These are phyloP conservation scores for Larimichthys crocea DNA, from an alignment of 2,113 vertebrate genomes.

Conservation along the genomic window DNA sequence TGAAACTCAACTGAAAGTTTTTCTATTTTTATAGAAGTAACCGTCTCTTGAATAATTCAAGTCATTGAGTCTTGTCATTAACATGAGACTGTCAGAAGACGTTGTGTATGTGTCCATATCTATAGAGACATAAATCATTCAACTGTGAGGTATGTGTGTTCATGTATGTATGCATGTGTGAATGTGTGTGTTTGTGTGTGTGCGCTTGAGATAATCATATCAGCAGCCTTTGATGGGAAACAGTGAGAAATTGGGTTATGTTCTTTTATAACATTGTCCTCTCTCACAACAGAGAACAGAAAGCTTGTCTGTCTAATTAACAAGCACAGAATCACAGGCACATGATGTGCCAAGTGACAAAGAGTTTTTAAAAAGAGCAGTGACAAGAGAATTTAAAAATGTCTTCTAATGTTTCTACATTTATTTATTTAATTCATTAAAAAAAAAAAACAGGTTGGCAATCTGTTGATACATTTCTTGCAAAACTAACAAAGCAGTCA, in stretches of 20 bases:
- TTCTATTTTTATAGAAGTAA: background rate
- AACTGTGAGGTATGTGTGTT: background rate
- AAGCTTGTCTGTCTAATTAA: constrained; percentile 66
- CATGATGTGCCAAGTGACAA: constrained; percentile 33
- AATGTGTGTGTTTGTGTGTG: constrained; percentile 3
- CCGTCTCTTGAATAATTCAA: constrained; percentile 1
- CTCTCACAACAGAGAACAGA: constrained; percentile 44
- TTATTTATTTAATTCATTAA: background rate
- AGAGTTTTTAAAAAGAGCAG: constrained; percentile 8
- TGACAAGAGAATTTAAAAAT: background rate
- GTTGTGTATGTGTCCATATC: background rate
- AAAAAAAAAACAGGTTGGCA: constrained; percentile 21
- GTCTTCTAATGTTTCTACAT: no score
- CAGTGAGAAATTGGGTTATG: constrained; percentile 58
- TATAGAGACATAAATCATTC: background rate
- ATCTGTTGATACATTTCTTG: constrained; percentile 17
- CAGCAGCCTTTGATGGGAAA: constrained; percentile 41
- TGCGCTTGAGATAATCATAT: constrained; percentile 44
- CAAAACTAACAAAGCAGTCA: constrained; percentile 10
- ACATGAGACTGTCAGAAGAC: background rate
- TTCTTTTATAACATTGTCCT: constrained; percentile 55
- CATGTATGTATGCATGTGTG: background rate
- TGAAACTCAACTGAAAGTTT: constrained; percentile 5
- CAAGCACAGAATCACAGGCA: constrained; percentile 25
- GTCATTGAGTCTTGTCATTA: background rate